Conservation (phyloP, 2,113 vertebrate genomes). For the Porphyrio hochstetteri region DNA sequence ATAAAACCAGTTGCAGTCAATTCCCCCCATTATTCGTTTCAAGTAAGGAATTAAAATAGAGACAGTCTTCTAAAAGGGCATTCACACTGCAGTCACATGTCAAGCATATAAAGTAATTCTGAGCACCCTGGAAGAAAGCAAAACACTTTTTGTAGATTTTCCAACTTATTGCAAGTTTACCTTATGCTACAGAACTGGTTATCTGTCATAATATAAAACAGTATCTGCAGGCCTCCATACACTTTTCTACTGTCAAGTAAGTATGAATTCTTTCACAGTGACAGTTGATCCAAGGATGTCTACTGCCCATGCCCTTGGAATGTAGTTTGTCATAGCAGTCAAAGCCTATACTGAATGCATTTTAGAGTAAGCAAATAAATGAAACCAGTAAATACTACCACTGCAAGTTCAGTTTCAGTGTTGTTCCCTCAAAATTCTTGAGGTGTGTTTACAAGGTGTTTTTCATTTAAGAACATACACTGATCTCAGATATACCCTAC, state of each 20-base stretch:
- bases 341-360: neutral
- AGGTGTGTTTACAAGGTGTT: neutral
- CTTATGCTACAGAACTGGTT: neutral
- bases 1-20: neutral
- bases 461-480: neutral
- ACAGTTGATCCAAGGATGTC: neutral
- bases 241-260: neutral
- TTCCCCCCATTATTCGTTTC: neutral
- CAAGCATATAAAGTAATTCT: neutral
- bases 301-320: neutral
- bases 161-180: neutral
- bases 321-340: neutral
- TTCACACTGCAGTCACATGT: neutral
- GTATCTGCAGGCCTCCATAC: neutral
- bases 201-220: neutral
- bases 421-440: neutral
- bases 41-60: neutral
- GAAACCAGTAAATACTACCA: neutral
- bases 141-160: no score
- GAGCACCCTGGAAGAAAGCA: neutral
- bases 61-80: neutral
- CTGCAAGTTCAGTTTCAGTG: neutral
- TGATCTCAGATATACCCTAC: rapidly evolving
- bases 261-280: neutral
- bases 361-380: neutral